These are phyloP conservation scores for Sparus aurata DNA, from an alignment of 2,797 vertebrate genomes.

Conservation along the genomic window DNA sequence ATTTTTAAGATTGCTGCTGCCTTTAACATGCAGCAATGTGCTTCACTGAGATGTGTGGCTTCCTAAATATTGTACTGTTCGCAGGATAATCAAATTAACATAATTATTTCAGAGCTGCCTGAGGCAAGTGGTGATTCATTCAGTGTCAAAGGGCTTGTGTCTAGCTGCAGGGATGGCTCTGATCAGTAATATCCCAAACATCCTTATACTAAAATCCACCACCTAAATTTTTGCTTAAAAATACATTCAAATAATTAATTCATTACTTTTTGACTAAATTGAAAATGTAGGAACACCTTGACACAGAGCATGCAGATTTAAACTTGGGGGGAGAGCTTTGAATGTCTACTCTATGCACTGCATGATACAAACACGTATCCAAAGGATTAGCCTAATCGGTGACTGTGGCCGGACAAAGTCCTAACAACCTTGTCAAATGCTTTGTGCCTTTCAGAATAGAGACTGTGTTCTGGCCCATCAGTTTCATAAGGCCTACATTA, in stretches of 20 bases:
- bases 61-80: conserved; percentile 61
- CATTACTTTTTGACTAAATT: conserved; percentile 7
- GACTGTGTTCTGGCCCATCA: conserved; percentile 86
- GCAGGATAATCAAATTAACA: conserved; percentile 69
- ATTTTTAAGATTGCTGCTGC: conserved; percentile 34
- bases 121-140: conserved; percentile 60
- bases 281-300: conserved; percentile 16
- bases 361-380: conserved; percentile 44
- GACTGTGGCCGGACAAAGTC: conserved; percentile 73
- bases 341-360: conserved; percentile 14
- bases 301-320: conserved; percentile 14
- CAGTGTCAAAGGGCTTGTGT: conserved; percentile 68
- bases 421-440: conserved; percentile 86
- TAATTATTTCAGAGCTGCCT: conserved; percentile 68
- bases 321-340: conserved; percentile 13
- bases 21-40: conserved; percentile 44
- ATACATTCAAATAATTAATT: conserved; percentile 20
- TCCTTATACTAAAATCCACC: conserved; percentile 39
- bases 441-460: conserved; percentile 85
- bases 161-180: conserved; percentile 70
- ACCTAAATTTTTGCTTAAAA: conserved; percentile 35
- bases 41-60: conserved; percentile 40
- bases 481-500: conserved; percentile 86
- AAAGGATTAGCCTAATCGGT: conserved; percentile 75
- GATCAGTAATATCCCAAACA: conserved; percentile 58